Conservation (phyloP, 2,113 vertebrate species). For the Malurus cyaneus region DNA sequence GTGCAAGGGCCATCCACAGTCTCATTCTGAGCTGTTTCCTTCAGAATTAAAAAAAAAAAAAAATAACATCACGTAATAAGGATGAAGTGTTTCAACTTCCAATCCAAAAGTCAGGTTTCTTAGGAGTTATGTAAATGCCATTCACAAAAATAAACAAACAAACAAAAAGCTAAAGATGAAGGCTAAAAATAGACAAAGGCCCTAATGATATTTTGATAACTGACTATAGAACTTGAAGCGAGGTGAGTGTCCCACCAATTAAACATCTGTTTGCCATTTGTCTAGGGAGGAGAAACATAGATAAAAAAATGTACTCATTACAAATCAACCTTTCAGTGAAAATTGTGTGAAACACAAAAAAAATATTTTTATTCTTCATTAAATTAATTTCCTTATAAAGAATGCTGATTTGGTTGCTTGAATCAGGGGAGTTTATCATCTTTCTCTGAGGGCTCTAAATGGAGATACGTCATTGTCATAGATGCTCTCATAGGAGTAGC, state of each 20-base stretch:
- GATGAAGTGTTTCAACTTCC: not conserved
- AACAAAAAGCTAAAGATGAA: not conserved
- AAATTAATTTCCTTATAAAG: not conserved
- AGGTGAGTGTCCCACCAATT: not conserved
- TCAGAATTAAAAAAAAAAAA: not conserved
- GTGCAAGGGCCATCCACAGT: not conserved
- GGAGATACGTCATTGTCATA: not conserved
- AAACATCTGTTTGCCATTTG: not conserved
- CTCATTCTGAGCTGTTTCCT: not conserved
- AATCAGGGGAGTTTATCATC: not conserved
- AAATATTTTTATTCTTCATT: not conserved
- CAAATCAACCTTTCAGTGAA: not conserved
- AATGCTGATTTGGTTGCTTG: not conserved
- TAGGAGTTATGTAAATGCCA: not conserved
- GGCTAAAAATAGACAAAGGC: not conserved
- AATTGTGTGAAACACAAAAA: not conserved
- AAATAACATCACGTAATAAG: not conserved
- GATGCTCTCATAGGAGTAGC: not conserved
- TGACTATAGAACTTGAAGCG: not conserved
- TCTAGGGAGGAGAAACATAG: not conserved
- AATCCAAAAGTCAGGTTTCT: not conserved
- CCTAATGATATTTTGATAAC: not conserved
- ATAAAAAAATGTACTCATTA: not conserved
- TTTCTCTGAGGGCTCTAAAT: not conserved
- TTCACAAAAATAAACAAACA: not conserved